Evolutionary conservation across 2,888 invertebrate genomes (phyloP).

Genomic region (Folsomia manolachei): DNA sequence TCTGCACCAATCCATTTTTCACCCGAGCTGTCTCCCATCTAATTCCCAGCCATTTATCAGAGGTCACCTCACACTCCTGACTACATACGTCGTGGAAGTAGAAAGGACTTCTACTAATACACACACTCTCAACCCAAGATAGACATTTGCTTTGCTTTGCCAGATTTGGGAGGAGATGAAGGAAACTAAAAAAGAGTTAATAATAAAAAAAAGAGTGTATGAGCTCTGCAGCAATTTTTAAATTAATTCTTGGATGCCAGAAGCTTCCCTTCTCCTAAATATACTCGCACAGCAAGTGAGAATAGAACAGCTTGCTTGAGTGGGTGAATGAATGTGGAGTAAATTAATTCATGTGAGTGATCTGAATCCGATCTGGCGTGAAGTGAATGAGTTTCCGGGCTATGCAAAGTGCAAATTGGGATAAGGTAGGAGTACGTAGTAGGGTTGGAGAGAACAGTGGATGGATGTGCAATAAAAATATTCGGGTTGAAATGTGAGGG

Average conservation of each 20-base stretch:
- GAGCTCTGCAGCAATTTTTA: not conserved
- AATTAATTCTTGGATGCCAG: not conserved
- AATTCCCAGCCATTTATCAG: slow-evolving; percentile 18
- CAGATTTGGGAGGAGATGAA: not conserved
- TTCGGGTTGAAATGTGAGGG: slow-evolving; percentile 3
- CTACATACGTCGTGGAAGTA: no score
- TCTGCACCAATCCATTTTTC: slow-evolving; percentile 14
- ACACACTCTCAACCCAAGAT: not conserved
- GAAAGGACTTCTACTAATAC: not conserved
- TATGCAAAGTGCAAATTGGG: not conserved
- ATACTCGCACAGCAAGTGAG: no score
- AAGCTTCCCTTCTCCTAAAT: not conserved
- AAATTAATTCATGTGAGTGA: slow-evolving; percentile 2
- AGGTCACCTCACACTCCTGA: slow-evolving; percentile 2
- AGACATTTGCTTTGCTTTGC: not conserved
- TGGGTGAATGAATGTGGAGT: not conserved
- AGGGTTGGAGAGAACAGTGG: not conserved
- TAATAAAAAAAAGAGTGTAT: not conserved
- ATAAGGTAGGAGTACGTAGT: not conserved
- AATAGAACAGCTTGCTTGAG: no score
- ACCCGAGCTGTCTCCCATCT: slow-evolving; percentile 15
- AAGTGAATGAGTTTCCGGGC: not conserved
- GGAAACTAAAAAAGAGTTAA: not conserved
- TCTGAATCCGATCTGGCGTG: not conserved
- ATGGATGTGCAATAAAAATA: not conserved